Conservation (phyloP, 2,113 vertebrate genomes). For the Corythaixoides concolor region DNA sequence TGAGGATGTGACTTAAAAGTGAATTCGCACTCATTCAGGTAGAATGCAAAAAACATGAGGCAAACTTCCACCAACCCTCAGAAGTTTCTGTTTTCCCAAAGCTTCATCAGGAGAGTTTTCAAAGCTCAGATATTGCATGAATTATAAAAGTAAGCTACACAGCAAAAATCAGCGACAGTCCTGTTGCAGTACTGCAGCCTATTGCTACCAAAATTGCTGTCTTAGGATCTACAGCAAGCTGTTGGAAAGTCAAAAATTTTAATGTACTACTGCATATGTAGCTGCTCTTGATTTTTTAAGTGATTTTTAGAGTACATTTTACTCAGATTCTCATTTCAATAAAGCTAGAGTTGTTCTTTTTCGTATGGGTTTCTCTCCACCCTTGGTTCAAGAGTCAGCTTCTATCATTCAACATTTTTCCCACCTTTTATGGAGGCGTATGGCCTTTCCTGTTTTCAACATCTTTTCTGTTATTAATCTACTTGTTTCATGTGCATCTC, state of each 20-base stretch:
- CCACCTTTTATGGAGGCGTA: neutral
- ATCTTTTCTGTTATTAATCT: neutral
- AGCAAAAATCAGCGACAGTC: neutral
- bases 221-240: neutral
- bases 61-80: neutral
- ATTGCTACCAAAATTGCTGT: neutral
- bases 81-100: neutral
- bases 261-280: neutral
- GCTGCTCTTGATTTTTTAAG: neutral
- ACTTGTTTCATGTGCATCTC: neutral
- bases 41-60: neutral
- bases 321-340: neutral
- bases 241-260: neutral
- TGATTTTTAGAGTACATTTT: neutral
- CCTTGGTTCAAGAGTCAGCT: neutral
- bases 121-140: neutral
- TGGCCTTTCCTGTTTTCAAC: neutral
- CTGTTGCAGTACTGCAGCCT: neutral
- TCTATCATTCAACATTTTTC: neutral
- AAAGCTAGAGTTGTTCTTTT: neutral
- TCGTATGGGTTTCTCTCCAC: neutral
- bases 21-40: neutral
- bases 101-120: neutral
- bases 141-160: neutral
- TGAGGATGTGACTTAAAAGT: neutral